Base-by-base conservation (phyloP, 1,140 invertebrate genomes). In the Tetraneura akinire region DNA sequence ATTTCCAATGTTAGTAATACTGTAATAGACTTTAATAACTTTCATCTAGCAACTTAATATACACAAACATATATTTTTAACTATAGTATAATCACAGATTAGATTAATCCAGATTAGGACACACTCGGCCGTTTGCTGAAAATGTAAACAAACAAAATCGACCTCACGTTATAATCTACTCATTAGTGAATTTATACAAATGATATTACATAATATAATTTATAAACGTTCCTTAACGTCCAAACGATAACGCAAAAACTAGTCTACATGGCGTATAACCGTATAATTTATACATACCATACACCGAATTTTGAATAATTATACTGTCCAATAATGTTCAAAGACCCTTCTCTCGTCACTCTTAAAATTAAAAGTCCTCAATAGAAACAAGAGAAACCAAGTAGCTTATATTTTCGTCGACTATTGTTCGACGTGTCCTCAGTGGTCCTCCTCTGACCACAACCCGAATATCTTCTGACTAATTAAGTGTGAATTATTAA, bases 401-500 rank as follows among this genome's bases (percentile, higher is more conserved):
- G 49, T 26, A 10, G 70, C 29, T 73, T 14, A 47, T 53, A 73
- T 53, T 73, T 73, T 73, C 70, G 32, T 42, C 53, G 37, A 57
- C 51, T 76, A 76, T 76, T 76, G 73, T 76, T 78, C 23, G 16
- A 60, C 74, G 37, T 37, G 37, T 71, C 45, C 23, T 71, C 64
- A 26, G 45, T 68, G 42, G 66, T 47, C 0, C 21, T 53, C 51
- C 32, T 60, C 74, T 78, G 74, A 78, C 74, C 74, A 60, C 55
- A 26, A 78, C 74, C 74, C 55, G 51, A 78, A 78, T 78, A 78
- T 78, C 74, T 78, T 78, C 37, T 78, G 74, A 78, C 74, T 78
- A 78, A 78, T 78, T 78, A 78, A 78, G 74, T 78, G 74, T 78
- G 74, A 78, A 78, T 78, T 78, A 78, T 78, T 78, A 78, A 78